These are phyloP conservation scores for Babylonia areolata DNA, from an alignment of 1,140 invertebrate species.

Conservation along the genomic window DNA sequence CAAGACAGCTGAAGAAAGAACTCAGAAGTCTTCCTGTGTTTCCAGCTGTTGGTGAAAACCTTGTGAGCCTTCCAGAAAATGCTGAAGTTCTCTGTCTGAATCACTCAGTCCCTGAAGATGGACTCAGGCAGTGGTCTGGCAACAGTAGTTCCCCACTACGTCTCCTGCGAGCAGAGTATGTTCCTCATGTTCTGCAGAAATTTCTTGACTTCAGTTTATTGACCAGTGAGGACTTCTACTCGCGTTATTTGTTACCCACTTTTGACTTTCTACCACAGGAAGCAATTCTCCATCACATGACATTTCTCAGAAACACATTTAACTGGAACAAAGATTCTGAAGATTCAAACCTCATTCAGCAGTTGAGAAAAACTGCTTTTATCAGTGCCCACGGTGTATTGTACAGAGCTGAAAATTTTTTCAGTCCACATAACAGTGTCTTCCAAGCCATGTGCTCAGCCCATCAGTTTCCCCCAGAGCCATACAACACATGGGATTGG, in stretches of 20 bases:
- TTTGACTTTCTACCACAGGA: not conserved
- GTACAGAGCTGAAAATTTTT: conserved; percentile 12
- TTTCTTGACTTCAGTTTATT: not conserved
- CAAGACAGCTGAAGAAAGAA: not conserved
- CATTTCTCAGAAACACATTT: not conserved
- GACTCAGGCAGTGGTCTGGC: not conserved
- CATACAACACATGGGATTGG: not conserved
- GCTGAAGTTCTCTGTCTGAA: not conserved
- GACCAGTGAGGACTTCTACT: not conserved
- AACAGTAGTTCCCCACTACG: not conserved
- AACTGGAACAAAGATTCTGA: not conserved
- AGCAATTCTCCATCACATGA: not conserved
- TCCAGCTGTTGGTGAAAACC: not conserved
- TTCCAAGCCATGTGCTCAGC: not conserved
- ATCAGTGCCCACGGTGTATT: not conserved
- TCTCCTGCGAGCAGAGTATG: not conserved
- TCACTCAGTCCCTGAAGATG: not conserved
- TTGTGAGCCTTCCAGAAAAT: not conserved
- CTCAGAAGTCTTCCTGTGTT: conserved; percentile 20
- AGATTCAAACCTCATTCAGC: not conserved
- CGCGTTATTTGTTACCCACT: not conserved
- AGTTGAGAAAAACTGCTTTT: conserved; percentile 3
- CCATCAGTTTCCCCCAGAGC: conserved; percentile 10
- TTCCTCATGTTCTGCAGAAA: not conserved
- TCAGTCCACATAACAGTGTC: conserved; percentile 1